These are phyloP conservation scores for Delia radicum DNA, from an alignment of 1,140 invertebrate genomes.

Conservation along the genomic window DNA sequence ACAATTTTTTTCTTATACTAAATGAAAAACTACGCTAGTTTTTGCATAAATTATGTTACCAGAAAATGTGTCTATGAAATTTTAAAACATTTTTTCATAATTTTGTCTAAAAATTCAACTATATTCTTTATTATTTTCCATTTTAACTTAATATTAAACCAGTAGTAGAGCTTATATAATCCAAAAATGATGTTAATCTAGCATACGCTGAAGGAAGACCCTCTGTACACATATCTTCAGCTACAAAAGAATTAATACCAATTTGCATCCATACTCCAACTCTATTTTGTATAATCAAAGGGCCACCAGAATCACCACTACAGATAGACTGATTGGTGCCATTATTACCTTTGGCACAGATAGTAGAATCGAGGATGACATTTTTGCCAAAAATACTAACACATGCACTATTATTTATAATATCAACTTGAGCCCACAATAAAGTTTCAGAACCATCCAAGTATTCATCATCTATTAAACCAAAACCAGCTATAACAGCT, in stretches of 20 bases:
- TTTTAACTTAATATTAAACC: conserved; percentile 25
- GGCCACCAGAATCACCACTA: conserved; percentile 49
- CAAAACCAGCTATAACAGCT: conserved; percentile 42
- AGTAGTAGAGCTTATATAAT: conserved; percentile 39
- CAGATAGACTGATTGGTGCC: conserved; percentile 47
- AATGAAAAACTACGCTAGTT: too few species aligned
- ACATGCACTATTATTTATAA: conserved; percentile 42
- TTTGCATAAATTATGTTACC: too few species aligned
- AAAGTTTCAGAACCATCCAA: conserved; percentile 40
- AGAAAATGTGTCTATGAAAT: too few species aligned
- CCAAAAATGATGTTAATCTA: conserved; percentile 42
- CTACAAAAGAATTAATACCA: conserved; percentile 52
- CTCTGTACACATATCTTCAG: conserved; percentile 45
- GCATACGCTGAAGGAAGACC: conserved; percentile 48
- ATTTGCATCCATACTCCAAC: conserved; percentile 39
- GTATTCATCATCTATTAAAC: conserved; percentile 44
- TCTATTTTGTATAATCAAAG: conserved; percentile 30
- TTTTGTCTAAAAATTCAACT: too few species aligned
- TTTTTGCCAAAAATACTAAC: conserved; percentile 28
- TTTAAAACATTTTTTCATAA: too few species aligned
- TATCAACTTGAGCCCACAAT: conserved; percentile 41
- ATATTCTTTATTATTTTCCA: conserved; percentile 6
- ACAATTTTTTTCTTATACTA: too few species aligned
- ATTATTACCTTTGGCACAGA: conserved; percentile 38
- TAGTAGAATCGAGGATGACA: conserved; percentile 37